Conservation (phyloP, 1,140 invertebrate genomes). For the Drosophila pallidifrons region DNA sequence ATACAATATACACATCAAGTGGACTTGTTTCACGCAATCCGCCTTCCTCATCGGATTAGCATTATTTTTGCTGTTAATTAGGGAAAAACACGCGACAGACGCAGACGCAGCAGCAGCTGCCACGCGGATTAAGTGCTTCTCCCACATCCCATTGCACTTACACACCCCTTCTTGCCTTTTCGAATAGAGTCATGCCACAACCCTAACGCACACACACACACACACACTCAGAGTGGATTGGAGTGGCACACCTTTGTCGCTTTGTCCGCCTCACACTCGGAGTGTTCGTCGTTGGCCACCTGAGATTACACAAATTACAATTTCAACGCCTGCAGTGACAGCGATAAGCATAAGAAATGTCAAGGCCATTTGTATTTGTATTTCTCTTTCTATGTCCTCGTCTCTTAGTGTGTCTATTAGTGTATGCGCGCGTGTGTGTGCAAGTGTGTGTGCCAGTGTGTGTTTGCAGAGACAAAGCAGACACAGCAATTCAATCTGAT, state of each 20-base stretch:
- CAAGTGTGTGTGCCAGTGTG: slow-evolving; percentile 1
- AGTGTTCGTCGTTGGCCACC: slow-evolving; percentile 51
- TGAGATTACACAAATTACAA: slow-evolving; percentile 83
- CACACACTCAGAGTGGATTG: slow-evolving; percentile 16
- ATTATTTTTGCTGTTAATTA: slow-evolving; percentile 75
- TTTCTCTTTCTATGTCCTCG: slow-evolving; percentile 9
- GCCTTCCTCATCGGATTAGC: slow-evolving; percentile 51
- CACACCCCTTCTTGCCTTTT: neutral
- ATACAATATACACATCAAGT: slow-evolving; percentile 68
- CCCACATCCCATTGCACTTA: neutral
- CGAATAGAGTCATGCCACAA: slow-evolving; percentile 51
- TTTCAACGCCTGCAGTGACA: slow-evolving; percentile 80
- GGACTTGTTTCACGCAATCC: slow-evolving; percentile 23
- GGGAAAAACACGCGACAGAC: slow-evolving; percentile 42
- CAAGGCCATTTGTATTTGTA: slow-evolving; percentile 67
- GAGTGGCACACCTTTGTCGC: slow-evolving; percentile 43
- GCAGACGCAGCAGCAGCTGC: slow-evolving; percentile 48
- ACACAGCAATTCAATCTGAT: slow-evolving; percentile 14
- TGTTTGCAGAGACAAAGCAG: slow-evolving; percentile 15
- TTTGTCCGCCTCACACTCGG: slow-evolving; percentile 32
- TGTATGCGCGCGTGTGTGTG: slow-evolving; percentile 8
- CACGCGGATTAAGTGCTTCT: slow-evolving; percentile 65
- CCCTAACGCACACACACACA: slow-evolving; percentile 18
- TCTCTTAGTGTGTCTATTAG: slow-evolving; percentile 11
- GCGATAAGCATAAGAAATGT: slow-evolving; percentile 83